Evolutionary conservation across 2,888 invertebrate genomes (phyloP).

Genomic region (Eristalis pertinax): DNA sequence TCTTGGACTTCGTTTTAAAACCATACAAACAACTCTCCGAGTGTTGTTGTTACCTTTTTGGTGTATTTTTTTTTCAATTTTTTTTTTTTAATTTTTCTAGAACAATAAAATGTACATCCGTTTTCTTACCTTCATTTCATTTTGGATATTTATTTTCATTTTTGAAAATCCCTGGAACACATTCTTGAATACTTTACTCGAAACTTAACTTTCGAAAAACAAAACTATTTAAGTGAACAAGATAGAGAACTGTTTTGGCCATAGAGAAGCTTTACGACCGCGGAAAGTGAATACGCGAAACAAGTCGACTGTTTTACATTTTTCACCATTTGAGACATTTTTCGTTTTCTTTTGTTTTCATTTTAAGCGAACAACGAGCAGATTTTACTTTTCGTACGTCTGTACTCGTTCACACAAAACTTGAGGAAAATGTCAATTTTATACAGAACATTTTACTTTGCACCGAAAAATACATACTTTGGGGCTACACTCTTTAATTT

Average conservation of each 20-base stretch:
- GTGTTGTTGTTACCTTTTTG: slow-evolving; percentile 35
- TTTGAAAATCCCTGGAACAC: slow-evolving; percentile 70
- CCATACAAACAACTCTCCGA: background rate
- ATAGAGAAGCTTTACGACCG: slow-evolving; percentile 61
- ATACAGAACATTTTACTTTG: slow-evolving; percentile 54
- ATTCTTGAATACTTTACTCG: slow-evolving; percentile 50
- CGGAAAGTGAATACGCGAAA: slow-evolving; percentile 66
- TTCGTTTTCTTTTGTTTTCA: background rate
- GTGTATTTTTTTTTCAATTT: slow-evolving; percentile 2
- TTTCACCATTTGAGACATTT: slow-evolving; percentile 28
- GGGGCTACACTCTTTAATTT: slow-evolving; percentile 54
- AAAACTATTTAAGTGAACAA: slow-evolving; percentile 54
- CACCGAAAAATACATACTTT: slow-evolving; percentile 50
- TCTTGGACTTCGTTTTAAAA: background rate
- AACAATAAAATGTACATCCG: slow-evolving; percentile 65
- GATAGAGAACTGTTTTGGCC: slow-evolving; percentile 61
- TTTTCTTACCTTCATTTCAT: slow-evolving; percentile 71
- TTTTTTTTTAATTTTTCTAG: slow-evolving; percentile 42
- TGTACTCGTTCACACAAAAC: slow-evolving; percentile 51
- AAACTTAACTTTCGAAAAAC: slow-evolving; percentile 29
- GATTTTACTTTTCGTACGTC: slow-evolving; percentile 50
- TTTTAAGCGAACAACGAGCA: slow-evolving; percentile 49
- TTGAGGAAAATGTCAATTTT: slow-evolving; percentile 19
- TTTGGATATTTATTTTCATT: slow-evolving; percentile 70
- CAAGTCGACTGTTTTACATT: slow-evolving; percentile 47